A percentile compares a stretch with the other conserved stretches of the same genome.
phyloP scores from a whole-genome alignment of 2,888 invertebrate genomes.

The Xanthia icteritia region DNA sequence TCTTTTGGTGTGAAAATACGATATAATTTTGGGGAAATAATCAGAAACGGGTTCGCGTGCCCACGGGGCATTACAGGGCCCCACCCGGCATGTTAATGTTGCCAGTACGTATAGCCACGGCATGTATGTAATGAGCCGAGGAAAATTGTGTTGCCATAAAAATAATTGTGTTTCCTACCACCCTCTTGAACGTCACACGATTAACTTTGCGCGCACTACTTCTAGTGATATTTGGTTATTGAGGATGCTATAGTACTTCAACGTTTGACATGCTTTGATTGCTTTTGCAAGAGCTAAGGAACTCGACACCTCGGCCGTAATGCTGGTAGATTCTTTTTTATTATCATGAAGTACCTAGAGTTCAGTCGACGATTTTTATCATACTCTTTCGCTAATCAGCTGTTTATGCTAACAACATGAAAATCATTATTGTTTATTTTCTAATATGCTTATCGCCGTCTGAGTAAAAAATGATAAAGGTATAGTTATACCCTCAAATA shows the following conservation, averaged over 20 bases:
- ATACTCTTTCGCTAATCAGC: no score
- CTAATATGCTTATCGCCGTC: no score
- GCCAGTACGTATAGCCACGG: constrained; percentile 84
- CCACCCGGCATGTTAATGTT: constrained; percentile 90
- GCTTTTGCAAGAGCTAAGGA: constrained; percentile 23
- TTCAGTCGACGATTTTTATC: neutral
- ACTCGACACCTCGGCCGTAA: neutral
- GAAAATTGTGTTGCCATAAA: constrained; percentile 91
- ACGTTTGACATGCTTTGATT: constrained; percentile 44
- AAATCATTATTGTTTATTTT: neutral
- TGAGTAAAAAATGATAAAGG: neutral
- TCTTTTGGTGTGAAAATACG: constrained; percentile 88
- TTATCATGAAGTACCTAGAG: neutral
- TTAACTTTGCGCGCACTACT: constrained; percentile 70
- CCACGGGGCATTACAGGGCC: constrained; percentile 87
- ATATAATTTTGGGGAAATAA: constrained; percentile 90
- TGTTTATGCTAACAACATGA: neutral
- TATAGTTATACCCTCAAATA: neutral
- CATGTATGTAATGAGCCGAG: constrained; percentile 90
- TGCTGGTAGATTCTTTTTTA: neutral
- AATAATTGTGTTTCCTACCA: constrained; percentile 88
- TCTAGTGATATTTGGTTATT: constrained; percentile 63
- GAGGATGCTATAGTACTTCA: constrained; percentile 36
- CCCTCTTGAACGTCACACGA: constrained; percentile 80
- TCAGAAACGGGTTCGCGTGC: constrained; percentile 89